Base-by-base conservation (phyloP, 1,140 invertebrate species). In the Drosophila miranda region DNA sequence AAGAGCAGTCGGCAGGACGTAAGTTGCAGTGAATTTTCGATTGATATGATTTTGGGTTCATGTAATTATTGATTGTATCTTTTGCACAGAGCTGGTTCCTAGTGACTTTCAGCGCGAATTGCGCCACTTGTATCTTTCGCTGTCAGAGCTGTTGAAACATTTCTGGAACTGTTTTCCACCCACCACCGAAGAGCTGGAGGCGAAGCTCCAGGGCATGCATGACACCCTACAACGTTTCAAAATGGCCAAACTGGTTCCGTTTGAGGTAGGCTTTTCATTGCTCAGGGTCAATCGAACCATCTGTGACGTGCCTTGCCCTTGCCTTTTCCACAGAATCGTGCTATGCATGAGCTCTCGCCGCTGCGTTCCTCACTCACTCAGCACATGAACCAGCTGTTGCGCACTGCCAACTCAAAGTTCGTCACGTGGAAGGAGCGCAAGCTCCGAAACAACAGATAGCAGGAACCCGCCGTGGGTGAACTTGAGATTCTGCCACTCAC, bases 161-260 rank as follows among this genome's bases (percentile, higher is more conserved):
- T 98, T 99, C 92, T 99, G 98, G 98, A 93, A 94, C 26, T 97
- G 97, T 91, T 98, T 99, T 92, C 98, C 98, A 49, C 95, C 96
- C 9, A 97, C 95, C 0, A 95, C 95, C 6, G 93, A 94, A 41
- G 93, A 94, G 53, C 91, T 95, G 9, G 95, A 97, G 87, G 95
- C 96, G 30, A 97, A 98, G 91, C 94, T 96, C 1, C 92, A 94
- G 19, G 94, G 95, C 79, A 98, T 98, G 95, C 95, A 98, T 66
- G 95, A 96, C 71, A 97, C 97, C 0, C 89, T 99, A 51, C 95
- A 96, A 54, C 94, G 95, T 86, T 99, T 98, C 92, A 95, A 98
- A 91, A 93, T 94, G 75, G 95, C 95, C 16, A 97, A 96, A 91
- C 89, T 99, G 8, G 95, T 96, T 86, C 96, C 95, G 13, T 96